Base-by-base conservation (phyloP, 1,140 invertebrate species). In the Micrasema longulum region DNA sequence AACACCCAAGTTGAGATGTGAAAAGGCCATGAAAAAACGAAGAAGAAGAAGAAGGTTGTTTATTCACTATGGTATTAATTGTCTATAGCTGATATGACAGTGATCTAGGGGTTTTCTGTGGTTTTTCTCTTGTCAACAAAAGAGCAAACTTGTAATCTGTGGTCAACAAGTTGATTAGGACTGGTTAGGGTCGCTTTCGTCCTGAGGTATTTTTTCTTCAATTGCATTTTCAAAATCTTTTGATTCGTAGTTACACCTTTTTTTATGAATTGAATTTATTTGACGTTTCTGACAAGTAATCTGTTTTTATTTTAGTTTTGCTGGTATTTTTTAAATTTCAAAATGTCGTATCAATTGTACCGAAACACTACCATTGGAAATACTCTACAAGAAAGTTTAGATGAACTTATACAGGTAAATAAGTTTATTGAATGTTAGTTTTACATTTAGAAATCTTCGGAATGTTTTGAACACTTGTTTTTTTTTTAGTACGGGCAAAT, bases 351-450 rank as follows among this genome's bases (percentile, higher is more conserved):
- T 87, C 97, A 99, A 86, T 85, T 99, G 14, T 99, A 99, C 82
- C 90, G 97, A 83, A 98, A 98, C 79, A 99, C 97, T 12, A 99
- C 97, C 1, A 87, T 99, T 71, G 97, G 97, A 0, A 95, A 97
- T 80, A 98, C 97, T 1, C 84, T 99, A 52, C 96, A 99, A 83
- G 97, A 99, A 85, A 97, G 93, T 81, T 87, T 98, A 5, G 96
- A 98, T 78, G 96, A 98, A 85, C 84, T 98, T 48, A 93, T 97
- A 78, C 93, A 92, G 85, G 91, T 91, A 80, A 79, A 53, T 43
- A 18, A 57, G 14, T n/a, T 47, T 4, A 1, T 43, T 53, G 18
- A 55, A 5, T 45, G 36, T 31, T 18, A 38, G 64, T 48, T 43
- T 3, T 43, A 47, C 6, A 14, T 14, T 31, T n/a, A 4, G 0